phyloP scores from a whole-genome alignment of 1,140 invertebrate genomes.

The Ips nitidus region DNA sequence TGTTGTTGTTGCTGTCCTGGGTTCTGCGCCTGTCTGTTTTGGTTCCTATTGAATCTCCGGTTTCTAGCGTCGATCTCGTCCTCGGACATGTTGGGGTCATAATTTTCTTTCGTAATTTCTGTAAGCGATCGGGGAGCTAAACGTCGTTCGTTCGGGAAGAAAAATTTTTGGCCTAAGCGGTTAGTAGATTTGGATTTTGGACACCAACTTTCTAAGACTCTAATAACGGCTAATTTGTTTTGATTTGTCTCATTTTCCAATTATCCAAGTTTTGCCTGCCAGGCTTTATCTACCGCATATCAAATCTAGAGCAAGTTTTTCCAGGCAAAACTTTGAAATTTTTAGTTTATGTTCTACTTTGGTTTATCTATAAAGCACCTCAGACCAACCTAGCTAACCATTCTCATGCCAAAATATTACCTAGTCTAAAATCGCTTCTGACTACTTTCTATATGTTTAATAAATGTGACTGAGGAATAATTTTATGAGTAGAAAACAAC shows the following conservation, averaged over 20 bases:
- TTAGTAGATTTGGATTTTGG: constrained; percentile 43
- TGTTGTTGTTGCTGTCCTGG: constrained; percentile 51
- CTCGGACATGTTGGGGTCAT: constrained; percentile 60
- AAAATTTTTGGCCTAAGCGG: constrained; percentile 43
- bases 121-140: constrained; percentile 56
- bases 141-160: constrained; percentile 37
- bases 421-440: no score
- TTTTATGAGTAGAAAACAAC: no score
- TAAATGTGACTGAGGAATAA: neutral
- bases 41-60: constrained; percentile 57
- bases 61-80: constrained; percentile 57
- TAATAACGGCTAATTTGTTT: constrained; percentile 4
- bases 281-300: no score
- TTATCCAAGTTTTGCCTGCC: no score
- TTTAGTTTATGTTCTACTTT: no score
- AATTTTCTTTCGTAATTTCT: constrained; percentile 87
- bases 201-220: constrained; percentile 41
- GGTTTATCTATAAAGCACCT: constrained; percentile 2
- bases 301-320: no score
- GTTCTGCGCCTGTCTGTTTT: constrained; percentile 53
- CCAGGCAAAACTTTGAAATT: no score
- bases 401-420: constrained; percentile 21
- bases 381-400: constrained; percentile 21
- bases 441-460: no score
- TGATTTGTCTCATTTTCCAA: constrained; percentile 1